phyloP scores from a whole-genome alignment of 2,113 vertebrate genomes.

The Bombycilla garrulus region DNA sequence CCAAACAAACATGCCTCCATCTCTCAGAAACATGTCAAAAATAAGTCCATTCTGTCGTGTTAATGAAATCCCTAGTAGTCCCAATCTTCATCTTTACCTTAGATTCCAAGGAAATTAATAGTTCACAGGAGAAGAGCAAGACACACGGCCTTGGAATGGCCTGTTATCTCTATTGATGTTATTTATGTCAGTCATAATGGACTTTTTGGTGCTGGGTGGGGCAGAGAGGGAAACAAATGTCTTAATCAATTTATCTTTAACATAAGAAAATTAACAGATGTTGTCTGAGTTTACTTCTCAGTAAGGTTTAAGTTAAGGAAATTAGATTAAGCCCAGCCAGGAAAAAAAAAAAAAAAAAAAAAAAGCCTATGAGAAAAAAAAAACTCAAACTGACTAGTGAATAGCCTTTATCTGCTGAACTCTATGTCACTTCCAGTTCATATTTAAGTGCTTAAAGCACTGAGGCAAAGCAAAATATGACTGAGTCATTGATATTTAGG shows the following conservation, averaged over 20 bases:
- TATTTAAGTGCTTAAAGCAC: background rate
- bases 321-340: background rate
- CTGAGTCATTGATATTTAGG: background rate
- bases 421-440: background rate
- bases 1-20: constrained; percentile 10
- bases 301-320: background rate
- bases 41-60: constrained; percentile 12
- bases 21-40: constrained; percentile 35
- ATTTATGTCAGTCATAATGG: background rate
- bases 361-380: background rate
- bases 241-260: background rate
- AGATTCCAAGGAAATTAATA: constrained; percentile 1
- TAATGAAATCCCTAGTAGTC: constrained; percentile 41
- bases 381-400: too few species aligned
- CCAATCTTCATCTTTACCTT: background rate
- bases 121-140: background rate
- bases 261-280: background rate
- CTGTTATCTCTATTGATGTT: background rate
- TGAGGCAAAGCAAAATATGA: background rate
- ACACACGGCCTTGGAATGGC: background rate
- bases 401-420: background rate
- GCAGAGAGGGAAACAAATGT: background rate
- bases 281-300: background rate
- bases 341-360: background rate
- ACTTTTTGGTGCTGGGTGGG: background rate